These are phyloP conservation scores for Taphrorychus bicolor DNA, from an alignment of 2,888 invertebrate species.

Conservation along the genomic window DNA sequence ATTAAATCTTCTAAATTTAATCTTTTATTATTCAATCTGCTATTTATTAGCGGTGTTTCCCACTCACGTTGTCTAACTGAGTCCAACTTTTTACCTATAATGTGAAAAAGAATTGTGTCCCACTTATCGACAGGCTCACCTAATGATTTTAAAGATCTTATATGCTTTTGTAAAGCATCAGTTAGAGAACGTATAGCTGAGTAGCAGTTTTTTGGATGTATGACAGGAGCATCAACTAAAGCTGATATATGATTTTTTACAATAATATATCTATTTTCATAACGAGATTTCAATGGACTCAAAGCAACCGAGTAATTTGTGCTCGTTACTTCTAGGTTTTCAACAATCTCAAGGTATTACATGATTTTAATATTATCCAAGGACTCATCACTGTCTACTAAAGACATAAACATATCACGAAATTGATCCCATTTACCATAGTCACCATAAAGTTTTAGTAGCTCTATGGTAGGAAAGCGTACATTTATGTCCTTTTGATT, in stretches of 20 bases:
- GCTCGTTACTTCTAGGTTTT: not conserved
- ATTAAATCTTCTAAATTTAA: not conserved
- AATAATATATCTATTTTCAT: not conserved
- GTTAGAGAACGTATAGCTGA: not conserved
- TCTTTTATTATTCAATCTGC: not conserved
- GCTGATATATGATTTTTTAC: not conserved
- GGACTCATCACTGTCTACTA: not conserved
- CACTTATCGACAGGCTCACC: not conserved
- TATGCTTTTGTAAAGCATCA: not conserved
- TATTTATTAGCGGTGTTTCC: not conserved
- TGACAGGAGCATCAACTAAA: not conserved
- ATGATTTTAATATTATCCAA: not conserved
- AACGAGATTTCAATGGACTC: not conserved
- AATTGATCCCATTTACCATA: not conserved
- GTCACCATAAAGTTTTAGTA: not conserved
- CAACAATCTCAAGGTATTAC: not conserved
- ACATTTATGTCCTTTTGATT: too few relatives aligned
- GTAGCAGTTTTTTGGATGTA: not conserved
- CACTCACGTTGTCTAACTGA: not conserved
- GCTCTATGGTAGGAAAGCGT: too few relatives aligned
- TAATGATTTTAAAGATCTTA: not conserved
- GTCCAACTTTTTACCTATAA: not conserved
- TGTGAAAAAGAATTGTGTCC: not conserved
- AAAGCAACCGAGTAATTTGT: not conserved
- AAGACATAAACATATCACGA: not conserved